These are phyloP conservation scores for Tenthredo mesomela DNA, from an alignment of 2,888 invertebrate species.

Conservation along the genomic window DNA sequence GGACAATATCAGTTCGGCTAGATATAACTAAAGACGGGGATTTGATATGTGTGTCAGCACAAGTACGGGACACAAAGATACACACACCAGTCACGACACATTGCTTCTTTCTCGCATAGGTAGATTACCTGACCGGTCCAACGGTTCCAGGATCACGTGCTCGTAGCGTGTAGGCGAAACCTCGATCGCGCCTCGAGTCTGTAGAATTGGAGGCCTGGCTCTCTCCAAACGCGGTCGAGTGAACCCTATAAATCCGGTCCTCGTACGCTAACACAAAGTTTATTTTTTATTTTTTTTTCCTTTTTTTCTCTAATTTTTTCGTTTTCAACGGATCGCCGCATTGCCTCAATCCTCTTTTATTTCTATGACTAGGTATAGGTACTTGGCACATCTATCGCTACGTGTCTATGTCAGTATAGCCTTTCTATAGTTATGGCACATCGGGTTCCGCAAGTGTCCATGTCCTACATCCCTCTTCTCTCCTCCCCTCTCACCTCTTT, in stretches of 20 bases:
- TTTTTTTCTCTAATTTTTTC: neutral
- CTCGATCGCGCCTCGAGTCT: constrained; percentile 37
- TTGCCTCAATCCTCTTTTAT: neutral
- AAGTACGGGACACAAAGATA: neutral
- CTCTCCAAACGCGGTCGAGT: constrained; percentile 27
- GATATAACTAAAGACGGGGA: constrained; percentile 19
- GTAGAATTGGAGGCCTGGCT: constrained; percentile 35
- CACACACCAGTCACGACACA: neutral
- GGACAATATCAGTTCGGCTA: constrained; percentile 41
- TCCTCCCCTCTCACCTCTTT: neutral
- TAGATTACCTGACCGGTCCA: constrained; percentile 44
- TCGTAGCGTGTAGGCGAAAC: constrained; percentile 46
- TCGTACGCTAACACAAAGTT: constrained; percentile 14
- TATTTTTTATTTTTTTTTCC: neutral
- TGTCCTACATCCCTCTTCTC: constrained; percentile 65
- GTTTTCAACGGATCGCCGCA: neutral
- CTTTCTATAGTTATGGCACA: constrained; percentile 57
- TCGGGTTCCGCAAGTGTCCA: constrained; percentile 70
- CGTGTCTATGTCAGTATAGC: neutral
- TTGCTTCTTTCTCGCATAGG: constrained; percentile 40
- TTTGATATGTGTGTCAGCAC: constrained; percentile 26
- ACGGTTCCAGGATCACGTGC: constrained; percentile 53
- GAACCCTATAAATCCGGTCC: constrained; percentile 35
- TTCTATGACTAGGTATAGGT: neutral
- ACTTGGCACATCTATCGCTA: constrained; percentile 14